phyloP scores from a whole-genome alignment of 2,888 invertebrate species.

The Gymnocheta viridis region DNA sequence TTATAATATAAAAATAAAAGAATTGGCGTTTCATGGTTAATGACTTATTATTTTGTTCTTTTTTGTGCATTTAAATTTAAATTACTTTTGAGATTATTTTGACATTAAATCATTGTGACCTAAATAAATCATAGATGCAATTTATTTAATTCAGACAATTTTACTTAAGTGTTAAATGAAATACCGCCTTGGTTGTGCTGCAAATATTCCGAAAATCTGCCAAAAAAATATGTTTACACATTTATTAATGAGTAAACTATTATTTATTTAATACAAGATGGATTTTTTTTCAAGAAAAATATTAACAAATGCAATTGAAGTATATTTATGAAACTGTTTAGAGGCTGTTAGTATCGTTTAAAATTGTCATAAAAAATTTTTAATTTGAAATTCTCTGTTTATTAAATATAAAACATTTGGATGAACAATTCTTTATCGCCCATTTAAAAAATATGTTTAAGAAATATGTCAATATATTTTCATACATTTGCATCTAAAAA shows the following conservation, averaged over 20 bases:
- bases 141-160: neutral
- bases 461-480: slow-evolving; percentile 56
- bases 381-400: neutral
- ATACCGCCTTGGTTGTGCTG: neutral
- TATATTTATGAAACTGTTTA: slow-evolving; percentile 35
- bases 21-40: neutral
- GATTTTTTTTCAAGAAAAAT: slow-evolving; percentile 12
- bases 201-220: neutral
- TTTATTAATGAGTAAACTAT: neutral
- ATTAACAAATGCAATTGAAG: slow-evolving; percentile 36
- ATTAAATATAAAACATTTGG: neutral
- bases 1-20: too few species aligned
- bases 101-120: neutral
- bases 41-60: neutral
- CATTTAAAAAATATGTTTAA: neutral
- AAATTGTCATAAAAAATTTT: too few species aligned
- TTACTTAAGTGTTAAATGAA: slow-evolving; percentile 5
- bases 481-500: neutral
- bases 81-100: slow-evolving; percentile 20
- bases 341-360: slow-evolving; percentile 16
- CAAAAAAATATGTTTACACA: slow-evolving; percentile 11
- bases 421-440: neutral
- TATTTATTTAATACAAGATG: slow-evolving; percentile 18
- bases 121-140: slow-evolving; percentile 13
- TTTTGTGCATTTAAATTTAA: slow-evolving; percentile 1